These are phyloP conservation scores for Oscarella lobularis DNA, from an alignment of 37 sponge, comb jelly and placozoan genomes.

Conservation along the genomic window DNA sequence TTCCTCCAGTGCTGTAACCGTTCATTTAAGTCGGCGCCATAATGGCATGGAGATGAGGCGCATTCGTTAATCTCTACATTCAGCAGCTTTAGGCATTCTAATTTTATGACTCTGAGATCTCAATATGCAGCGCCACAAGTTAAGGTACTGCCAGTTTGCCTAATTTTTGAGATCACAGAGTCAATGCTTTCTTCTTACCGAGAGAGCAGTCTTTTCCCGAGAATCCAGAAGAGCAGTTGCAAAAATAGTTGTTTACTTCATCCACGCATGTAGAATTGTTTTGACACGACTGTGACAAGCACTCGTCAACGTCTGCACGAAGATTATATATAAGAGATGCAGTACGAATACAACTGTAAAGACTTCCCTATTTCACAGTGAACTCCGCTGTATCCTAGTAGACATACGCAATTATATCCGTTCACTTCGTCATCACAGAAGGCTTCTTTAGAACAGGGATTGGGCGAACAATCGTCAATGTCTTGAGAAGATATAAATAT, in stretches of 20 bases:
- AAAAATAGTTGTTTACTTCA: neutral
- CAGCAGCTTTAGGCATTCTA: too few relatives aligned
- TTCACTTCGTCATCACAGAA: neutral
- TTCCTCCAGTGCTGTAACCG: neutral
- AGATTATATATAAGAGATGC: neutral
- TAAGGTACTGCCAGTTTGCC: neutral
- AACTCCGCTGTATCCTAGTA: neutral
- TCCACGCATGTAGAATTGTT: neutral
- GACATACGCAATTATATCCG: neutral
- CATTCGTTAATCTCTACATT: neutral
- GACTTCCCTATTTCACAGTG: neutral
- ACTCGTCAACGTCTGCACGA: neutral
- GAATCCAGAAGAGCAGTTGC: slow-evolving; percentile 3
- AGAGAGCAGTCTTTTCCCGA: slow-evolving; percentile 23
- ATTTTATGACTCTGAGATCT: too few relatives aligned
- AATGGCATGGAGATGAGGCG: neutral
- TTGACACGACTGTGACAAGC: neutral
- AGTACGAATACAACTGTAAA: neutral
- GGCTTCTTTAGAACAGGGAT: neutral
- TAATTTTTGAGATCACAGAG: slow-evolving; percentile 14
- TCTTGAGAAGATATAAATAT: neutral
- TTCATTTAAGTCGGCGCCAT: too few relatives aligned
- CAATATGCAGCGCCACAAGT: neutral
- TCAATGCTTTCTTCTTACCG: slow-evolving; percentile 6
- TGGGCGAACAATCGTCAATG: neutral